Evolutionary conservation across 2,888 invertebrate species (phyloP), one percentile per base, ranked within the genome.

Genomic region (Xestia rhomboidea): DNA sequence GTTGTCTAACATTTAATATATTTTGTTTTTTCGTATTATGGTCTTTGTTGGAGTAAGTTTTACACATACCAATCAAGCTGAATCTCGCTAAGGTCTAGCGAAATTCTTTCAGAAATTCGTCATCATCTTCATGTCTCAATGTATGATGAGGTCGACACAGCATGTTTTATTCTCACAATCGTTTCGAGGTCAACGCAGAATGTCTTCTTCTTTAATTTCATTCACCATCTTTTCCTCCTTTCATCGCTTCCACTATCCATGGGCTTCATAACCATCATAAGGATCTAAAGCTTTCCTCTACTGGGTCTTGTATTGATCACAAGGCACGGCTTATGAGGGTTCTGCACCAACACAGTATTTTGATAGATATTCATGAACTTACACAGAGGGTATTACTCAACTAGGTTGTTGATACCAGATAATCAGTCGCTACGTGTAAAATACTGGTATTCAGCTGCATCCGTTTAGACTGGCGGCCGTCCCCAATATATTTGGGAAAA

Each of bases 121-220:
- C 18, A 49, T n/a, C 1, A 18, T 38, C 13, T 18, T n/a, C 10
- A 0, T 51, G 10, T 24, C 24, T 1, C 8, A 51, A 24, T 15
- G 10, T 5, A 24, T 51, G 10, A 34, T 34, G 34, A 34, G 34
- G 34, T 34, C 34, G 34, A 3, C 34, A 34, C 34, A 34, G 34
- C 34, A 34, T 34, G 4, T 34, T 34, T 34, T 34, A 2, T 34
- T 34, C 34, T 34, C 6, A 34, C 6, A 34, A 34, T 34, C 34
- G 0, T 4, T 34, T 34, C 0, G 21, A 2, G 44, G 8, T 46
- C 1, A 5, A 18, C 1, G 0, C 30, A 34, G 13, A 1, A 3
- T 46, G 6, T 27, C 1, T 54, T 34, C 68, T 27, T 46, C 46
- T 54, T 38, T 11, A 0, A 24, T 24, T 41, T 4, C 4, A 8